Percentiles rank a stretch among this genome's conserved stretches.
These are phyloP conservation scores for Pardalotus punctatus DNA, from an alignment of 2,113 vertebrate species.

Conservation along the genomic window DNA sequence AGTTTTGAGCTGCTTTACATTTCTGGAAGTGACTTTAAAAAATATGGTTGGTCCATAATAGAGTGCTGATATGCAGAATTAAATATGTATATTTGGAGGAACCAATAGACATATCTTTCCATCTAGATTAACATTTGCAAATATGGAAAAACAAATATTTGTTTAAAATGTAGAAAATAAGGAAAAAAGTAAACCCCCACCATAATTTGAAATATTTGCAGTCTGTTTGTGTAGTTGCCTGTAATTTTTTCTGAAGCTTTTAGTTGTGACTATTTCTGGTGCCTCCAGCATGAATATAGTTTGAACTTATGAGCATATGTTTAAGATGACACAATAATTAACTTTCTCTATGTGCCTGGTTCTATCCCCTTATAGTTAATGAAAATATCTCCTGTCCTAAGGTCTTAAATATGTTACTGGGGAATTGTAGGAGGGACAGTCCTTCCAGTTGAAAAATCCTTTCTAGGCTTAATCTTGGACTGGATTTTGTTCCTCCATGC, in stretches of 20 bases:
- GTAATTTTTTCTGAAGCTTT: not conserved
- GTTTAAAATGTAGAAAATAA: not conserved
- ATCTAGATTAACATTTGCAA: not conserved
- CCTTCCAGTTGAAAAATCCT: not conserved
- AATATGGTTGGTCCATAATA: not conserved
- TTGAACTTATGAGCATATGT: not conserved
- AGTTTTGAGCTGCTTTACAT: not conserved
- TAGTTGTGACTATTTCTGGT: not conserved
- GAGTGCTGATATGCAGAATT: conserved; percentile 27
- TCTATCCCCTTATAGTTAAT: not conserved
- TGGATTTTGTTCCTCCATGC: not conserved
- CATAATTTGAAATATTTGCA: not conserved
- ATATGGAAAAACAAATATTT: not conserved
- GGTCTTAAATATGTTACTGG: not conserved
- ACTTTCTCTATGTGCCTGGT: not conserved
- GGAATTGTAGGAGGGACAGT: not conserved
- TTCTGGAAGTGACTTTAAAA: not conserved
- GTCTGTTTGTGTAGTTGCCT: not conserved
- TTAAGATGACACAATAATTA: not conserved
- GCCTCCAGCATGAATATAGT: not conserved
- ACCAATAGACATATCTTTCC: not conserved
- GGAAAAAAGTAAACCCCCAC: accelerated
- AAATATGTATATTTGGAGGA: not conserved
- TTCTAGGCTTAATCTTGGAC: not conserved
- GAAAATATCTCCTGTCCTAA: not conserved